Percentiles rank a stretch among this genome's conserved stretches.
Conservation (phyloP, 2,113 vertebrate genomes). For the Sander vitreus region DNA sequence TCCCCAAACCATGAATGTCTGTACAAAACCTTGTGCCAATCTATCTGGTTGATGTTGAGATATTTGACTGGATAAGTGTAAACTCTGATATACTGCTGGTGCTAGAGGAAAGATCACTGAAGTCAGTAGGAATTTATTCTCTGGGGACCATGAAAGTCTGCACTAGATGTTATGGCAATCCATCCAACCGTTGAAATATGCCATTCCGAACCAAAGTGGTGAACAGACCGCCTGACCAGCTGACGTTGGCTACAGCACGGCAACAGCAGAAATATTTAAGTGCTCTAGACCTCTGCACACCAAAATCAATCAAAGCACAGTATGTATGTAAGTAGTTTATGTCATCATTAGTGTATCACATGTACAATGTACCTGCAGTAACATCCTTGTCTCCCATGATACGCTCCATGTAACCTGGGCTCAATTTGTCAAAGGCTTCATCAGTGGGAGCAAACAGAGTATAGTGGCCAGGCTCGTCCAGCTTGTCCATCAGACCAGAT, state of each 20-base stretch:
- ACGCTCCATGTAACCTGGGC: constrained; percentile 84
- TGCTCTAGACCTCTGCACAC: not conserved
- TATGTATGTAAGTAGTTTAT: not conserved
- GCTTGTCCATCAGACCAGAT: constrained; percentile 85
- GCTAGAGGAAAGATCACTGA: not conserved
- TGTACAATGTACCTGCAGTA: constrained; percentile 86
- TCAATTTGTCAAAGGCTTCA: constrained; percentile 89
- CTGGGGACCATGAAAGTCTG: not conserved
- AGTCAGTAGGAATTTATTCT: not conserved
- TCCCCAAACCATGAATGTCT: not conserved
- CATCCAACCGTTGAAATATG: not conserved
- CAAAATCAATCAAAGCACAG: not conserved
- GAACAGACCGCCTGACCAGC: not conserved
- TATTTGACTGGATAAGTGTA: not conserved
- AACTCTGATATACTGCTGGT: not conserved
- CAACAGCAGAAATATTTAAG: not conserved
- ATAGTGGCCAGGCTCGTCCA: constrained; percentile 90
- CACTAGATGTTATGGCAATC: not conserved
- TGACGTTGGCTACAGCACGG: not conserved
- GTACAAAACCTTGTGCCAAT: not conserved
- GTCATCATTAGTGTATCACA: not conserved
- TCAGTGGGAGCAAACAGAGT: constrained; percentile 97
- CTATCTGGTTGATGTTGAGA: not conserved
- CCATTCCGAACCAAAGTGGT: not conserved
- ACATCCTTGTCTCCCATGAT: constrained; percentile 89